These are phyloP conservation scores for Dicranocentrus wangi DNA, from an alignment of 2,888 invertebrate species.

Conservation along the genomic window DNA sequence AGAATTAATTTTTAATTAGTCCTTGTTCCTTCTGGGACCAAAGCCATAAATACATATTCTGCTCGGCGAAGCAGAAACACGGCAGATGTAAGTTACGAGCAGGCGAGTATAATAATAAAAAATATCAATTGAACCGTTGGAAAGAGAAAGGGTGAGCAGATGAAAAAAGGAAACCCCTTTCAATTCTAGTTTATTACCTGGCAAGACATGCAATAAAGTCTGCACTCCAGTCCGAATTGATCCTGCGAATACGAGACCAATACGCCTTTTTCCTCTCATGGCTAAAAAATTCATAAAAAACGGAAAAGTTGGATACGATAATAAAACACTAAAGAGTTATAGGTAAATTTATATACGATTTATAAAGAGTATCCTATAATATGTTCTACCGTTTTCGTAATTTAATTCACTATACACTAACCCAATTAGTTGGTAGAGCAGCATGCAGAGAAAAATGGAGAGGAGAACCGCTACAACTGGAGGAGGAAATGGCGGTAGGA, in stretches of 20 bases:
- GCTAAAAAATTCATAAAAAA: slow-evolving; percentile 76
- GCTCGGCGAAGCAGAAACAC: not conserved
- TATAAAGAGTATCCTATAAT: not conserved
- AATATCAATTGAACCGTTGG: slow-evolving; percentile 9
- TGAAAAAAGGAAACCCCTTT: slow-evolving; percentile 1
- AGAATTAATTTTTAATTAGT: slow-evolving; percentile 27
- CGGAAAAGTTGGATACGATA: slow-evolving; percentile 15
- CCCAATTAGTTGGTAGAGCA: slow-evolving; percentile 90
- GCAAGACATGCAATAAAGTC: slow-evolving; percentile 86
- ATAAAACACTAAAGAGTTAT: too few species aligned
- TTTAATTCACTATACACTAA: slow-evolving; percentile 74
- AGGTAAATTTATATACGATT: too few species aligned
- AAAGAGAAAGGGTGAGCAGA: not conserved
- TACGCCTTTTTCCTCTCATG: slow-evolving; percentile 96
- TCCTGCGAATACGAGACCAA: slow-evolving; percentile 82
- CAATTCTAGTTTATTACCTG: slow-evolving; percentile 74
- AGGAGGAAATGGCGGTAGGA: too few species aligned
- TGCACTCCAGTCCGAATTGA: slow-evolving; percentile 81
- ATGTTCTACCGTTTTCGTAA: slow-evolving; percentile 1
- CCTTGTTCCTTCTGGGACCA: slow-evolving; percentile 4
- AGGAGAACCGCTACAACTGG: slow-evolving; percentile 91
- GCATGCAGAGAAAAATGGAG: slow-evolving; percentile 93
- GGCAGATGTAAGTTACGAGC: slow-evolving; percentile 3
- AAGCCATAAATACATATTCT: not conserved
- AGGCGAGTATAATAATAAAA: not conserved